Percentiles rank a stretch among this genome's conserved stretches.
These are phyloP conservation scores for Maccullochella peelii DNA, from an alignment of 2,113 vertebrate species.

Conservation along the genomic window DNA sequence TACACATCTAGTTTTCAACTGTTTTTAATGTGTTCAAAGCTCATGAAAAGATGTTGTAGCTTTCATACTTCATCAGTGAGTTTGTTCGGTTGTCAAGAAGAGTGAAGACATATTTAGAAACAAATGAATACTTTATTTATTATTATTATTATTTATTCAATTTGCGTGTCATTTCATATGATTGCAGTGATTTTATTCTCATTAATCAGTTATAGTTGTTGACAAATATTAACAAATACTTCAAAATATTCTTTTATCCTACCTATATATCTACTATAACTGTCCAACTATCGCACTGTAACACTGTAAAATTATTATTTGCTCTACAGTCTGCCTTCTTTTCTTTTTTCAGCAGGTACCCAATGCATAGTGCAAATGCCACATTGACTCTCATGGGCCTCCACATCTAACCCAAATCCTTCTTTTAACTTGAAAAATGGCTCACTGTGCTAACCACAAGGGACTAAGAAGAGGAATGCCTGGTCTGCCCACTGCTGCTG, in stretches of 20 bases:
- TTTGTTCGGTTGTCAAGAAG: neutral
- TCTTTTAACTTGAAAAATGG: slow-evolving; percentile 80
- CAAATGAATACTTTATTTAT: too few species aligned
- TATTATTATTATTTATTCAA: too few species aligned
- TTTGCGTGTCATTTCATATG: too few species aligned
- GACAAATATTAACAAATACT: too few species aligned
- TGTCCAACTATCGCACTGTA: neutral
- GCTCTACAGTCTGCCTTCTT: slow-evolving; percentile 11
- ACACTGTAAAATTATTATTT: slow-evolving; percentile 36
- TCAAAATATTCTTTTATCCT: neutral
- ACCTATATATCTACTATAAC: neutral
- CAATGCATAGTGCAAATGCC: slow-evolving; percentile 74
- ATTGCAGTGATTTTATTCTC: neutral
- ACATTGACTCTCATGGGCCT: slow-evolving; percentile 79
- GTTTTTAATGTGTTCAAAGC: neutral
- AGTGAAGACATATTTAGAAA: neutral
- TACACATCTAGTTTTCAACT: neutral
- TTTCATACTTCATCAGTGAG: neutral
- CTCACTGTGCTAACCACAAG: slow-evolving; percentile 79
- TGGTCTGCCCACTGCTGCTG: slow-evolving; percentile 67
- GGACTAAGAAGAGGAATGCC: slow-evolving; percentile 81
- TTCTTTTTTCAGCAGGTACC: slow-evolving; percentile 44
- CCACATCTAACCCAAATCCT: slow-evolving; percentile 79
- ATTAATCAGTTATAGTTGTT: too few species aligned
- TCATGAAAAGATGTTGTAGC: neutral